A percentile compares a stretch with the other conserved stretches of the same genome.
Evolutionary conservation across 2,888 invertebrate species (phyloP).

Genomic region (Phaonia tiefii): DNA sequence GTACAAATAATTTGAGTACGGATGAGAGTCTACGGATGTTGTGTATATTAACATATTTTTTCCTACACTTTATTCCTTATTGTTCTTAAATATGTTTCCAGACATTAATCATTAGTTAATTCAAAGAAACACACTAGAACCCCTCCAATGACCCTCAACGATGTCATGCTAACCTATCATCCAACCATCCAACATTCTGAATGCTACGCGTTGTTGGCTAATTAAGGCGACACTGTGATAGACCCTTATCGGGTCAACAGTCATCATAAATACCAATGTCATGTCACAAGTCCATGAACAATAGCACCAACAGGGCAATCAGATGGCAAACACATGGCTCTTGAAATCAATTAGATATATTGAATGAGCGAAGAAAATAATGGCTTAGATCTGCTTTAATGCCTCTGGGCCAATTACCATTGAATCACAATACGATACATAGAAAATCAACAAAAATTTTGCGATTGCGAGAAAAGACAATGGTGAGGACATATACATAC

Average conservation of each 20-base stretch:
- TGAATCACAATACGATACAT: neutral
- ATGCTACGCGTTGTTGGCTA: constrained; percentile 12
- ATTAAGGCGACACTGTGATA: constrained; percentile 14
- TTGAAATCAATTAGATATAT: constrained; percentile 36
- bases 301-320: neutral
- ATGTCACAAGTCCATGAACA: constrained; percentile 9
- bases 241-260: constrained; percentile 18
- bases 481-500: neutral
- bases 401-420: constrained; percentile 8
- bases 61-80: no score
- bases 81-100: no score
- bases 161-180: no score
- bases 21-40: no score
- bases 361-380: constrained; percentile 2
- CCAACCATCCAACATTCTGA: neutral
- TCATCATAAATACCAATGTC: constrained; percentile 13
- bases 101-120: no score
- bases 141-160: no score
- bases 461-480: constrained; percentile 13
- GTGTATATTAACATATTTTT: no score
- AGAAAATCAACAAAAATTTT: neutral
- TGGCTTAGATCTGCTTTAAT: neutral
- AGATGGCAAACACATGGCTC: constrained; percentile 16
- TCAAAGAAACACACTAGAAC: no score
- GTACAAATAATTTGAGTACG: no score